Evolutionary conservation across 2,888 invertebrate species (phyloP).

Genomic region (Schizaphis graminum): DNA sequence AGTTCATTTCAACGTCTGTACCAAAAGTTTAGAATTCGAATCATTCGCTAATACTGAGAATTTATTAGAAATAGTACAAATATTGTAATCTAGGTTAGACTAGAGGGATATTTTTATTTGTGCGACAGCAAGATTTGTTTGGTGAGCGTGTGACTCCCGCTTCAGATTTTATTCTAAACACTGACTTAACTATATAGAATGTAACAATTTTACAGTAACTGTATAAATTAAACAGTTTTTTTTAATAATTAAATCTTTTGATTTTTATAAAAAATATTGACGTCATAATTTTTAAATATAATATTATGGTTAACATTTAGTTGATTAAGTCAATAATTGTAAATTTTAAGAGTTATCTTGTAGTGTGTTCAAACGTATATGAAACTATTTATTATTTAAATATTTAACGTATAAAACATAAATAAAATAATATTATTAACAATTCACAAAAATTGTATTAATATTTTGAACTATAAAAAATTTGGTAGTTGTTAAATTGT

Average conservation of each 20-base stretch:
- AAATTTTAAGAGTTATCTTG: neutral
- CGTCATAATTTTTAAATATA: neutral
- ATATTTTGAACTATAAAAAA: neutral
- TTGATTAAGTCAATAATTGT: neutral
- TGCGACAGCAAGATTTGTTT: neutral
- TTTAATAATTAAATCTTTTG: neutral
- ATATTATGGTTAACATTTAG: neutral
- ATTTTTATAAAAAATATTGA: neutral
- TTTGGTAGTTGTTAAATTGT: rapidly evolving
- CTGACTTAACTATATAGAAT: neutral
- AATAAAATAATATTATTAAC: neutral
- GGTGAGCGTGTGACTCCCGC: neutral
- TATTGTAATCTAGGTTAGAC: neutral
- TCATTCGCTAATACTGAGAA: neutral
- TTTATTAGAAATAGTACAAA: neutral
- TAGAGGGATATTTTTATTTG: neutral
- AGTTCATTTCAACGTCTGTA: neutral
- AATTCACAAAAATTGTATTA: neutral
- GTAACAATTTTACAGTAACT: neutral
- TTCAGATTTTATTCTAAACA: neutral
- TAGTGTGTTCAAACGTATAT: neutral
- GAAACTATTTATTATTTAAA: neutral
- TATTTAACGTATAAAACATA: neutral
- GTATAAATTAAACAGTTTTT: neutral
- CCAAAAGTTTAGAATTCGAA: neutral